Percentiles rank a stretch among this genome's conserved stretches.
phyloP scores from a whole-genome alignment of 2,888 invertebrate species.

The Endotricha flammealis region DNA sequence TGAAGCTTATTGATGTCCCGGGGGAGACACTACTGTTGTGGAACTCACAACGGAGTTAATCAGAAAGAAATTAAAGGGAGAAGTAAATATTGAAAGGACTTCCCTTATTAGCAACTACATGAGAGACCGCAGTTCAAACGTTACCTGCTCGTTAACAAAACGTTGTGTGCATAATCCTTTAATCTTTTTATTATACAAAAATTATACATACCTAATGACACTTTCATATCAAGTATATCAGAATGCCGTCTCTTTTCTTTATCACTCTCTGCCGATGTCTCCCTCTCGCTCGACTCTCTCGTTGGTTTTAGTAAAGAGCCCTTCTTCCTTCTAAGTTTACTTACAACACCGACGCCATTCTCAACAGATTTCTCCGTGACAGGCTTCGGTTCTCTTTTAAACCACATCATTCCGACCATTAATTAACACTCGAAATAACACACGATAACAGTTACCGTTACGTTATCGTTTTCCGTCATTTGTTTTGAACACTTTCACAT shows the following conservation, averaged over 20 bases:
- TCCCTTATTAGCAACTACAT: no score
- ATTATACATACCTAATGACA: conserved; percentile 54
- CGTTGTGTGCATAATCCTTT: no score
- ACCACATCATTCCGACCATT: conserved; percentile 69
- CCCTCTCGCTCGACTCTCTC: conserved; percentile 67
- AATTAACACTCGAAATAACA: conserved; percentile 15
- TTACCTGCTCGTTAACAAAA: no score
- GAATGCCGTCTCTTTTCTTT: conserved; percentile 67
- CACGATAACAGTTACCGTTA: conserved; percentile 5
- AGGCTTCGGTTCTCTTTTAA: conserved; percentile 64
- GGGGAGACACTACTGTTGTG: no score
- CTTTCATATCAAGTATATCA: conserved; percentile 66
- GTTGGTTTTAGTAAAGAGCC: conserved; percentile 56
- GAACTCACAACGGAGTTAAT: no score
- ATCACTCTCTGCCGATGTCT: conserved; percentile 68
- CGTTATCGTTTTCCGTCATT: not conserved
- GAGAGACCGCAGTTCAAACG: no score
- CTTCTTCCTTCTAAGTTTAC: conserved; percentile 63
- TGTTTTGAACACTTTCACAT: conserved; percentile 11
- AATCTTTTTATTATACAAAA: no score
- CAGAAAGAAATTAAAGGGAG: no score
- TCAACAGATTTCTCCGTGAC: conserved; percentile 53
- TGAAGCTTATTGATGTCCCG: no score
- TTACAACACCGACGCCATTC: conserved; percentile 56
- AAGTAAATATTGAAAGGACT: no score